Evolutionary conservation across 2,113 vertebrate genomes (phyloP), one percentile per base, ranked within the genome.

Genomic region (Atractosteus spatula): DNA sequence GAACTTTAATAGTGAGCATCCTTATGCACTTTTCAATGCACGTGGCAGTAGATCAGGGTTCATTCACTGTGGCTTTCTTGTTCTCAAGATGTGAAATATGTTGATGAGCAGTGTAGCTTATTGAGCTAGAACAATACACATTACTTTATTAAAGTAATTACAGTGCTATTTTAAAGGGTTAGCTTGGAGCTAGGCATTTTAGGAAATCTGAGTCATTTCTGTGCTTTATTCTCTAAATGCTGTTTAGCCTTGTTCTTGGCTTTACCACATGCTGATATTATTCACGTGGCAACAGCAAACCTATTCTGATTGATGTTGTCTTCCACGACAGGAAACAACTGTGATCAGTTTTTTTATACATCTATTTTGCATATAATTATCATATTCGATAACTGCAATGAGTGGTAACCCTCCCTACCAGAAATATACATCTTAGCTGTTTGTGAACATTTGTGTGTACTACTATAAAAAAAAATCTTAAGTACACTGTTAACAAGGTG

Each of bases 1-100:
- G 29, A 29, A 29, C 29, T 29, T 29, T 29, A 29, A 29, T 29
- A 29, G 29, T 29, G 29, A 29, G 47, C 47, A 51, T 10, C 47
- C 5, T 51, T 76, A 75, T 86, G 85, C 86, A 87, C 84, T 81
- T 85, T 81, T 72, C 68, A 71, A 73, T 76, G 74, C 78, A 41
- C 13, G 7, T n/a, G 51, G 45, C 56, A 51, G 56, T 62, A 72
- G 56, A 71, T 69, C 72, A 76, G 74, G 56, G 74, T 73, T 14
- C 78, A 86, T 81, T 82, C 67, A 70, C 72, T 76, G 71, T 66
- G 68, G 62, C 56, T 55, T 69, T 68, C 57, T 56, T 69, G 55
- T 63, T 71, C 41, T 41, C 7, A 66, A 72, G 65, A 73, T 74
- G 66, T 62, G 56, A 68, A 68, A 65, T 68, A 55, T 14, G 56